Percentiles rank a stretch among this genome's conserved stretches.
Conservation (phyloP, 2,113 vertebrate genomes). For the Beaufortia kweichowensis region DNA sequence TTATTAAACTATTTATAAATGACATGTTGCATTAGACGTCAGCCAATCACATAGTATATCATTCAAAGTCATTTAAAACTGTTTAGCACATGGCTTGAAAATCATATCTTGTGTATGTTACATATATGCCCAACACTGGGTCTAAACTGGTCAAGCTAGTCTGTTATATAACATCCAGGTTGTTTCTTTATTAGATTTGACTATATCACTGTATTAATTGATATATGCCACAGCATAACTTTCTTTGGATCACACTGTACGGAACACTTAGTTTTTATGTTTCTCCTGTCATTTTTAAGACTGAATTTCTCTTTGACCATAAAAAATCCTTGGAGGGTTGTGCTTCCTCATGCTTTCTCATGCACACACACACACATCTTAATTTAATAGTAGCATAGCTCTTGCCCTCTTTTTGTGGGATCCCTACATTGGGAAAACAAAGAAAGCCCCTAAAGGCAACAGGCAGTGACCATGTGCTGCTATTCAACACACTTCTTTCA, state of each 20-base stretch:
- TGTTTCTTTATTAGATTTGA: too few species aligned
- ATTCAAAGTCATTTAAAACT: background rate
- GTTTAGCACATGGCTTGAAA: too few species aligned
- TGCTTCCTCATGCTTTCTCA: constrained; percentile 9
- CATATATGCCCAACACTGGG: background rate
- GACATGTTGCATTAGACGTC: background rate
- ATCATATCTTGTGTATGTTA: too few species aligned
- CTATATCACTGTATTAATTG: background rate
- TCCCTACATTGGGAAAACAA: constrained; percentile 47
- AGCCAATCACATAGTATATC: background rate
- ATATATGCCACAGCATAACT: background rate
- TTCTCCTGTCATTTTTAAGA: background rate
- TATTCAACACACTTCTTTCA: constrained; percentile 34
- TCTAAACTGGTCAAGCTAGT: background rate
- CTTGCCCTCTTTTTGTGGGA: constrained; percentile 15
- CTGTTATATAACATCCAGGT: too few species aligned
- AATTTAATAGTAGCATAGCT: constrained; percentile 11
- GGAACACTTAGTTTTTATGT: constrained; percentile 1
- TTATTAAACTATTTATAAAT: background rate
- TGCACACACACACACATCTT: constrained; percentile 13
- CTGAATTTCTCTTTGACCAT: constrained; percentile 8
- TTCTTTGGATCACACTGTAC: background rate
- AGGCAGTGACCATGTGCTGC: constrained; percentile 27
- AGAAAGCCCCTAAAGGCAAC: constrained; percentile 46
- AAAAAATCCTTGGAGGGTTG: background rate